phyloP scores from a whole-genome alignment of 2,113 vertebrate species.

The Glaucomys volans region DNA sequence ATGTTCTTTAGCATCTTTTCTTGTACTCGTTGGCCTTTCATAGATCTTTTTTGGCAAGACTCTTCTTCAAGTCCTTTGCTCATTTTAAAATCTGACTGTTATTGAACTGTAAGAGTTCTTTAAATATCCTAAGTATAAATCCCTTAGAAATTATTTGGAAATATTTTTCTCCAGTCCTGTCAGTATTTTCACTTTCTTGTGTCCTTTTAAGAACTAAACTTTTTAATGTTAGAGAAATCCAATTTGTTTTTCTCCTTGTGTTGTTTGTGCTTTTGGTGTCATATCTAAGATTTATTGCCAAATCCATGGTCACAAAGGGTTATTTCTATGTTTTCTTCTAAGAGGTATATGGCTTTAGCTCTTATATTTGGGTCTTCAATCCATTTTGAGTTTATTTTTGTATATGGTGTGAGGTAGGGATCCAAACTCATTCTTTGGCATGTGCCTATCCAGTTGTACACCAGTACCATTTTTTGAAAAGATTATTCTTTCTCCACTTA shows the following conservation, averaged over 20 bases:
- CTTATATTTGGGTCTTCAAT: background rate
- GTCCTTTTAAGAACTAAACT: conserved; percentile 6
- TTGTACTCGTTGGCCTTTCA: background rate
- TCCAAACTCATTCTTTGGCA: background rate
- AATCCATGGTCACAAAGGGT: conserved; percentile 8
- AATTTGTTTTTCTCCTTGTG: conserved; percentile 10
- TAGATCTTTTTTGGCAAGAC: background rate
- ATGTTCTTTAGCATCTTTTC: background rate
- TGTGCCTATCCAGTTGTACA: background rate
- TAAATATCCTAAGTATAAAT: background rate
- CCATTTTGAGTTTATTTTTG: conserved; percentile 2
- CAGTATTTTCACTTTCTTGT: conserved; percentile 7
- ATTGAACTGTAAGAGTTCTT: background rate
- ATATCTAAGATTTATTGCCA: background rate
- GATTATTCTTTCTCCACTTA: conserved; percentile 4
- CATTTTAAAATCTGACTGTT: conserved; percentile 19
- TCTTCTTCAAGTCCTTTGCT: conserved; percentile 10
- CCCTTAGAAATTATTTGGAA: background rate
- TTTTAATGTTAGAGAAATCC: conserved; percentile 20
- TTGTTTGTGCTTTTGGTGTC: background rate
- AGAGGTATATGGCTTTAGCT: conserved; percentile 15
- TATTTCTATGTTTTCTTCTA: background rate
- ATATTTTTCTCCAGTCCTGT: background rate
- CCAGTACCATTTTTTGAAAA: conserved; percentile 22
- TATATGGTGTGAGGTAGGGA: background rate